Evolutionary conservation across 2,113 vertebrate genomes (phyloP).

Genomic region (Coptodon bakossiorum): DNA sequence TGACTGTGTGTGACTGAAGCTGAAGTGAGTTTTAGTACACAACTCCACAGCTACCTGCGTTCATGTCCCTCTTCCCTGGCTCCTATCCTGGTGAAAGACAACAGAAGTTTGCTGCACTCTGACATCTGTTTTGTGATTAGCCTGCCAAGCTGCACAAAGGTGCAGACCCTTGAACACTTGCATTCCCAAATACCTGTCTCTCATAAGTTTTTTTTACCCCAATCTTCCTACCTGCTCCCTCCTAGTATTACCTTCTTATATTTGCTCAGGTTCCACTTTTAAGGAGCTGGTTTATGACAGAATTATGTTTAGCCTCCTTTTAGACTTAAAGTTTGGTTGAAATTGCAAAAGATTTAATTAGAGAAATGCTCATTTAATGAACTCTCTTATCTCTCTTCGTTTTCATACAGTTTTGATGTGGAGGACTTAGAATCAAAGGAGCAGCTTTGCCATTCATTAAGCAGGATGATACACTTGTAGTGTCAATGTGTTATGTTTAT

Average conservation of each 20-base stretch:
- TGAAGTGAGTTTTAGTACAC: neutral
- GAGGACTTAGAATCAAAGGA: neutral
- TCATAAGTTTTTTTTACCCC: neutral
- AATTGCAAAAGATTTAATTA: neutral
- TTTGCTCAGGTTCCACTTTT: constrained; percentile 3
- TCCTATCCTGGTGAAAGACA: neutral
- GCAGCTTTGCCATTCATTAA: neutral
- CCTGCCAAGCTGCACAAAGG: constrained; percentile 19
- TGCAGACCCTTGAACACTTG: constrained; percentile 7
- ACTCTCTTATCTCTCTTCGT: neutral
- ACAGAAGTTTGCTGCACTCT: constrained; percentile 20
- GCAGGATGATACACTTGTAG: neutral
- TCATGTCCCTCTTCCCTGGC: neutral
- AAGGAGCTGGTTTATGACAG: neutral
- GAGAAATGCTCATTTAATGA: constrained; percentile 5
- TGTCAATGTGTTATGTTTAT: neutral
- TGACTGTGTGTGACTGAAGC: neutral
- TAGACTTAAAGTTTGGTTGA: constrained; percentile 16
- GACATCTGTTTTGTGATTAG: constrained; percentile 12
- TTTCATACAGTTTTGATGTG: neutral
- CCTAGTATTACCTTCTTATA: neutral
- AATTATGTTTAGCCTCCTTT: neutral
- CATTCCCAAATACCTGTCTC: constrained; percentile 21
- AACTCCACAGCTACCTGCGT: constrained; percentile 5
- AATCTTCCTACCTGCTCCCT: neutral